phyloP scores from a whole-genome alignment of 2,113 vertebrate genomes.

The Pteropus alecto region DNA sequence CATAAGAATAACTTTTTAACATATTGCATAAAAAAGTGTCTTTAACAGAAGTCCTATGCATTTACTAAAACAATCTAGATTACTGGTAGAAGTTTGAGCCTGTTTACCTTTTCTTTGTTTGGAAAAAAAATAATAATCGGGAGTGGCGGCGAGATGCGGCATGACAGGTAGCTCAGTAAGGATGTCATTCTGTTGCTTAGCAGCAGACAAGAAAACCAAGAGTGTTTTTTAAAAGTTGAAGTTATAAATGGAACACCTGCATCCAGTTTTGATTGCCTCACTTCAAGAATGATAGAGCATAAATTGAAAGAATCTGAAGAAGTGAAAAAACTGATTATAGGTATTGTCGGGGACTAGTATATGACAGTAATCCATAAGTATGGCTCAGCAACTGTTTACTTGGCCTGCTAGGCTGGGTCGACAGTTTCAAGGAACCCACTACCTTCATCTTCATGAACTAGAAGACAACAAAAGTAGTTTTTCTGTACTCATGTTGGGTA shows the following conservation, averaged over 20 bases:
- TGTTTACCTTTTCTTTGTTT: slow-evolving; percentile 62
- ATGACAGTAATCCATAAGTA: slow-evolving; percentile 61
- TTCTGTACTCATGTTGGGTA: slow-evolving; percentile 29
- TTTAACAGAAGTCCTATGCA: not conserved
- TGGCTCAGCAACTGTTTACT: slow-evolving; percentile 53
- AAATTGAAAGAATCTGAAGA: slow-evolving; percentile 77
- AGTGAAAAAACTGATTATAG: slow-evolving; percentile 74
- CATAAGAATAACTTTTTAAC: not conserved
- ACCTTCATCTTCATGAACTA: slow-evolving; percentile 36
- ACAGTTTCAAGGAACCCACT: slow-evolving; percentile 43
- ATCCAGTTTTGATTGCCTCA: slow-evolving; percentile 77
- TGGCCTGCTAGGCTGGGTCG: not conserved
- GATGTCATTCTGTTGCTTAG: slow-evolving; percentile 72
- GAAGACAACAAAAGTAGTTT: slow-evolving; percentile 3
- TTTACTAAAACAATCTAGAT: not conserved
- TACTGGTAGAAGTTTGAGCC: slow-evolving; percentile 19
- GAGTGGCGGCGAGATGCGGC: not conserved
- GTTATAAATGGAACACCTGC: slow-evolving; percentile 79
- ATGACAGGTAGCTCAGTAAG: slow-evolving; percentile 54
- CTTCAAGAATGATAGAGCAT: slow-evolving; percentile 77
- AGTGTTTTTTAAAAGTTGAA: slow-evolving; percentile 68
- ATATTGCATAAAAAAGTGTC: not conserved
- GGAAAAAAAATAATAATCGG: not conserved
- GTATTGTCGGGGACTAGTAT: slow-evolving; percentile 63
- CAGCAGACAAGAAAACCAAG: slow-evolving; percentile 70